Evolutionary conservation across 2,113 vertebrate species (phyloP).

Genomic region (Pitta sordida): DNA sequence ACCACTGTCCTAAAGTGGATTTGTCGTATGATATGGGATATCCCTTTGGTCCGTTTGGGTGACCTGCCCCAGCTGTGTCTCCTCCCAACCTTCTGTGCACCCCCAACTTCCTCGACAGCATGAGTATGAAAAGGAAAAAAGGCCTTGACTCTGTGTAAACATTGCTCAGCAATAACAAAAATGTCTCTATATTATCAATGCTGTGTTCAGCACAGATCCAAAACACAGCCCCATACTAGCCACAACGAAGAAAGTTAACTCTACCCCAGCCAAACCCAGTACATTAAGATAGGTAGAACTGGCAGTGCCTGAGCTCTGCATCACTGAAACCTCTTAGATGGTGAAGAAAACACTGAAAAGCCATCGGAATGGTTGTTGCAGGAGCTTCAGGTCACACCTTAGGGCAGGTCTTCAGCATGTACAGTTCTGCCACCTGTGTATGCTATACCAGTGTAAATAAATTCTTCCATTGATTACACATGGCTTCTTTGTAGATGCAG

Average conservation of each 20-base stretch:
- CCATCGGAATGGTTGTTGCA: background rate
- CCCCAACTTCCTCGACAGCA: background rate
- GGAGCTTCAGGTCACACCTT: background rate
- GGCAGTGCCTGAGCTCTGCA: background rate
- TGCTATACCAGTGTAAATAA: rapidly evolving
- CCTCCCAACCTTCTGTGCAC: background rate
- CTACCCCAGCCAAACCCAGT: background rate
- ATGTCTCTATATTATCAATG: background rate
- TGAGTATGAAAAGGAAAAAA: background rate
- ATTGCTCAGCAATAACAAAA: background rate
- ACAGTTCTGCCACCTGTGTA: background rate
- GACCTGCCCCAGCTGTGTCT: background rate
- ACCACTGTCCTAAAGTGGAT: too few relatives aligned
- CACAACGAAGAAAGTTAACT: background rate
- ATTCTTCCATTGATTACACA: background rate
- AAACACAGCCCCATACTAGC: background rate
- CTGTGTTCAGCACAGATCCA: background rate
- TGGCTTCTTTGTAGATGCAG: background rate
- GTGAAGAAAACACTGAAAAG: background rate
- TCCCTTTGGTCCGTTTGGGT: background rate
- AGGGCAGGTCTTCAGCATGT: background rate
- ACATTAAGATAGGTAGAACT: background rate
- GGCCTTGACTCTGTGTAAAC: background rate
- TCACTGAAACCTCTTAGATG: background rate
- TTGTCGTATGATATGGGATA: background rate